Evolutionary conservation across 2,113 vertebrate species (phyloP).

Genomic region (Tinamus guttatus): DNA sequence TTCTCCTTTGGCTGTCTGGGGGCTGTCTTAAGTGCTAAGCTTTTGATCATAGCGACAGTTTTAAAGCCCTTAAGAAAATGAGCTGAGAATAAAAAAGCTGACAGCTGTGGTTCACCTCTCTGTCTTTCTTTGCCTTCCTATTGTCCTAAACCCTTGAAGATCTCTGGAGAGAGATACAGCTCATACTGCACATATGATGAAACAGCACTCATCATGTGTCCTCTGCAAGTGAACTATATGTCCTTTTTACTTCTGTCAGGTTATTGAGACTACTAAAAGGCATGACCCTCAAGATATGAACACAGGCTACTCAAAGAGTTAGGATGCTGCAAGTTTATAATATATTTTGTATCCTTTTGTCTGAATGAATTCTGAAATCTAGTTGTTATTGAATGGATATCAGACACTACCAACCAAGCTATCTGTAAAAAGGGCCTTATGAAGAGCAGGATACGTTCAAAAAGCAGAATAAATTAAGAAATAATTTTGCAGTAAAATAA

Average conservation of each 20-base stretch:
- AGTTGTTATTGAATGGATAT: neutral
- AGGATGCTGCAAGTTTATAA: neutral
- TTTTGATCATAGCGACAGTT: conserved; percentile 75
- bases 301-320: neutral
- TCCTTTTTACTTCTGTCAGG: conserved; percentile 16
- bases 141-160: conserved; percentile 49
- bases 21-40: conserved; percentile 55
- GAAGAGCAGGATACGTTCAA: neutral
- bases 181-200: neutral
- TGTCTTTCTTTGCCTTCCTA: conserved; percentile 23
- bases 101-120: conserved; percentile 45
- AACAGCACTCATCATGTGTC: neutral
- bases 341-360: neutral
- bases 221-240: neutral
- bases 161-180: conserved; percentile 14
- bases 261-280: neutral
- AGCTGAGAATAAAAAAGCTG: conserved; percentile 67
- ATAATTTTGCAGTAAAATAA: neutral
- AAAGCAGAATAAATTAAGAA: neutral
- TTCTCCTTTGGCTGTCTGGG: conserved; percentile 29
- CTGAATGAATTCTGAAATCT: neutral
- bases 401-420: neutral
- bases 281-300: neutral
- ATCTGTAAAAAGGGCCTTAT: neutral
- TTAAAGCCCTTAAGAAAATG: conserved; percentile 71